Evolutionary conservation across 1,140 invertebrate species (phyloP), one percentile per base, ranked within the genome.

Genomic region (Drosophila mauritiana): DNA sequence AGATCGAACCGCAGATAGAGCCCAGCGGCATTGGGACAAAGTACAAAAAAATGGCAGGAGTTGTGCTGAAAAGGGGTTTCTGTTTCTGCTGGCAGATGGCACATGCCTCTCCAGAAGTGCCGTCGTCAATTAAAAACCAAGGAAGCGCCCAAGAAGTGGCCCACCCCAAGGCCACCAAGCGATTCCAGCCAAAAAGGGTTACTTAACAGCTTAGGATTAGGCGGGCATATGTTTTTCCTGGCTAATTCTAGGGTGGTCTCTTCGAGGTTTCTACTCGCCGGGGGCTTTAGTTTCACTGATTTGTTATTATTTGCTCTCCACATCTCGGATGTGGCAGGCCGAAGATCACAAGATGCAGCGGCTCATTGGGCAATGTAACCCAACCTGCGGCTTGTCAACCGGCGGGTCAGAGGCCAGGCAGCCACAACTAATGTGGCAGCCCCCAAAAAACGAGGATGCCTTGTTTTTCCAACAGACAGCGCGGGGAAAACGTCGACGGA

Each of bases 291-390:
- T 82, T 83, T 83, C 75, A 84, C 75, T 63, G 70, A 77, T 69
- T 88, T 88, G 80, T 88, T 88, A 76, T 88, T 88, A 83, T 88
- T 89, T 88, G 64, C 59, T 88, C 88, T 78, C 79, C 80, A 74
- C 83, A 82, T 88, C 81, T 88, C 78, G 65, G 77, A 86, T 69
- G 68, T 55, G 45, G 56, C 79, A 73, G 77, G n/a, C 45, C 52
- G 72, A 64, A 69, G 69, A 80, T 52, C 49, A 36, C 49, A 77
- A 85, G 77, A 80, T 58, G 20, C 64, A 65, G 77, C 73, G 63
- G 36, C 78, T 73, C 70, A 52, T 67, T 65, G 59, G 70, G 82
- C 20, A 46, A 46, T 25, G 45, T 88, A 86, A 86, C 80, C 75
- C 67, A 86, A 86, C 86, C 84, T 86, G 83, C 37, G 84, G 79